A percentile compares a stretch with the other conserved stretches of the same genome.
Evolutionary conservation across 2,113 vertebrate species (phyloP).

Genomic region (Anarrhichthys ocellatus): DNA sequence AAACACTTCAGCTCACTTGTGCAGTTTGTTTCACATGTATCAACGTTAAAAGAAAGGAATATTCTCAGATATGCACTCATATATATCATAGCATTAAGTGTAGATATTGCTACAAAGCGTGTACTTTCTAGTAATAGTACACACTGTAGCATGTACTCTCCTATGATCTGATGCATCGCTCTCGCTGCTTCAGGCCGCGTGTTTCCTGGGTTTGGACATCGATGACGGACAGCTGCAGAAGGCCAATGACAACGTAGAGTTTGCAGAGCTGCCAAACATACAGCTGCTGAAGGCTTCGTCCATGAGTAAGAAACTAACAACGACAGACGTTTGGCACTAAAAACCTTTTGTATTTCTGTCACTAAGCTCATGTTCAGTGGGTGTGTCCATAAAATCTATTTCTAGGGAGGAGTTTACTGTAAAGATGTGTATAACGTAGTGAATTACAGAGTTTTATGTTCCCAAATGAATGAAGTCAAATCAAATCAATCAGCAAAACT

Average conservation of each 20-base stretch:
- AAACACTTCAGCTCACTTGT: no score
- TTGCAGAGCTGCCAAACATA: slow-evolving; percentile 83
- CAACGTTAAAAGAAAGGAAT: not conserved
- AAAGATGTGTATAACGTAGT: not conserved
- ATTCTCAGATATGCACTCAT: not conserved
- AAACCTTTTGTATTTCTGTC: not conserved
- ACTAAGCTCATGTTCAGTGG: not conserved
- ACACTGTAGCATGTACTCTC: not conserved
- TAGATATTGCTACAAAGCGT: not conserved
- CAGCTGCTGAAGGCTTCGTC: slow-evolving; percentile 88
- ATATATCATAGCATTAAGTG: no score
- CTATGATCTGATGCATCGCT: not conserved
- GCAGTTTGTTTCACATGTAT: not conserved
- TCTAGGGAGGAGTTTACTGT: not conserved
- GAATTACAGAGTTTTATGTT: not conserved
- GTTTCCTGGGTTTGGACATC: slow-evolving; percentile 88
- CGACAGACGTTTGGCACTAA: not conserved
- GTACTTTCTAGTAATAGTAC: not conserved
- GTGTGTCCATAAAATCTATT: not conserved
- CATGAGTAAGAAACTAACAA: slow-evolving; percentile 78
- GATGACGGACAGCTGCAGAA: slow-evolving; percentile 87
- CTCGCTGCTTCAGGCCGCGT: slow-evolving; percentile 77
- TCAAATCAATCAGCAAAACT: not conserved
- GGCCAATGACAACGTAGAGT: slow-evolving; percentile 84
- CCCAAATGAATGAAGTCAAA: not conserved